Evolutionary conservation across 92 coral and sea anemone genomes (phyloP), one percentile per base, ranked within the genome.

Genomic region (Porites divaricata): DNA sequence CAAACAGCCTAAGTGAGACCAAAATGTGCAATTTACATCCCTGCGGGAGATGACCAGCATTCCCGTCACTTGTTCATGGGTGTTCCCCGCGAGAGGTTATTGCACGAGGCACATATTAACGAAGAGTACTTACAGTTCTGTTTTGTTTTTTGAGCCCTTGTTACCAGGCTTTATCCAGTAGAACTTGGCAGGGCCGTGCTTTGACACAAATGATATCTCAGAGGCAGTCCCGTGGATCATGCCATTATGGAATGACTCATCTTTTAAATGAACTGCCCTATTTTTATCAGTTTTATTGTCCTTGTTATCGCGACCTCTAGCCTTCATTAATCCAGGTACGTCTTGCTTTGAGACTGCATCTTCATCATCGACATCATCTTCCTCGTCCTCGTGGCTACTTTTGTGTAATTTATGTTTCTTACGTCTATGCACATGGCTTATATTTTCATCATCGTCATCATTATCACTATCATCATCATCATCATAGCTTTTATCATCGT

Each of bases 161-260:
- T 24, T 41, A 8, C 78, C 69, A 11, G 22, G 28, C 58, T 70
- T 54, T 4, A 81, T 13, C 86, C 78, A 81, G 49, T 52, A 80
- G 59, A 81, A 81, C 69, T 81, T 70, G 20, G 78, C 85, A n/a
- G 85, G 85, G 41, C 85, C 86, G 17, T 81, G 86, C 62, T 71
- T 81, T 17, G 86, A 81, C 14, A 70, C 86, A 20, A 81, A 81
- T 21, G 70, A 70, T 19, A 81, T 81, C 23, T 81, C 71, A 45
- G 86, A 71, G 8, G 69, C 86, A 62, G 45, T 28, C 57, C 78
- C 86, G 48, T 70, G 62, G 70, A 71, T 41, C 58, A 81, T 52
- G 22, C 86, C 78, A n/a, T 45, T 14, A 24, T 67, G 62, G 11
- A 28, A 72, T 45, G 58, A 57, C 48, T 61, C 48, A 1, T 56